Conservation (phyloP, 2,797 vertebrate genomes). For the Bovichtus diacanthus region DNA sequence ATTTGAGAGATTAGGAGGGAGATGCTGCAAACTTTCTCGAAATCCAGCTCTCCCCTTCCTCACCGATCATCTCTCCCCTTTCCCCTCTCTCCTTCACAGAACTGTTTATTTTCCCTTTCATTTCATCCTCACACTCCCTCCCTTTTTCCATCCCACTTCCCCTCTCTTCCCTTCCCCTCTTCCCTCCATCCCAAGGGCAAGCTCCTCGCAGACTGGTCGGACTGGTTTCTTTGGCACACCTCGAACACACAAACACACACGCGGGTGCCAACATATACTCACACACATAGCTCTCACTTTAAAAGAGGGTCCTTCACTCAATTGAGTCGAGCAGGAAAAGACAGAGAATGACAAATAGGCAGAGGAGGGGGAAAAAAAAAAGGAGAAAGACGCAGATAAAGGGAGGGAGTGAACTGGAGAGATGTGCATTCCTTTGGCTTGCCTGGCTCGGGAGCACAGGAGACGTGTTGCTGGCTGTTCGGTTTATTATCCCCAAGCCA, state of each 20-base stretch:
- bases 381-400: slow-evolving; percentile 60
- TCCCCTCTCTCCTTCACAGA: slow-evolving; percentile 37
- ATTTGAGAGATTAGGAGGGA: slow-evolving; percentile 29
- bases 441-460: slow-evolving; percentile 70
- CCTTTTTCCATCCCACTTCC: slow-evolving; percentile 69
- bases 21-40: slow-evolving; percentile 32
- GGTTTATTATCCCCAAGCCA: slow-evolving; percentile 82
- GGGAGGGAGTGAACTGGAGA: slow-evolving; percentile 63
- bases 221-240: slow-evolving; percentile 80
- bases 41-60: slow-evolving; percentile 36
- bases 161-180: slow-evolving; percentile 54
- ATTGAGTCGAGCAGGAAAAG: slow-evolving; percentile 57
- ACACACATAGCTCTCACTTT: slow-evolving; percentile 47
- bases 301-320: slow-evolving; percentile 64
- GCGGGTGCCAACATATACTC: slow-evolving; percentile 62
- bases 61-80: slow-evolving; percentile 28
- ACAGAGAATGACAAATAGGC: slow-evolving; percentile 67
- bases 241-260: slow-evolving; percentile 63
- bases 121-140: slow-evolving; percentile 68
- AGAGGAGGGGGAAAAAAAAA: slow-evolving; percentile 35
- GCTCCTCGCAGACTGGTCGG: slow-evolving; percentile 76
- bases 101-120: slow-evolving; percentile 72
- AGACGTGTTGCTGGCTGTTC: slow-evolving; percentile 81
- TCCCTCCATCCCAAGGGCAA: slow-evolving; percentile 74
- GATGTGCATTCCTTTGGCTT: slow-evolving; percentile 79